Base-by-base conservation (phyloP, 1,140 invertebrate genomes). In the Ceratosolen solmsi region DNA sequence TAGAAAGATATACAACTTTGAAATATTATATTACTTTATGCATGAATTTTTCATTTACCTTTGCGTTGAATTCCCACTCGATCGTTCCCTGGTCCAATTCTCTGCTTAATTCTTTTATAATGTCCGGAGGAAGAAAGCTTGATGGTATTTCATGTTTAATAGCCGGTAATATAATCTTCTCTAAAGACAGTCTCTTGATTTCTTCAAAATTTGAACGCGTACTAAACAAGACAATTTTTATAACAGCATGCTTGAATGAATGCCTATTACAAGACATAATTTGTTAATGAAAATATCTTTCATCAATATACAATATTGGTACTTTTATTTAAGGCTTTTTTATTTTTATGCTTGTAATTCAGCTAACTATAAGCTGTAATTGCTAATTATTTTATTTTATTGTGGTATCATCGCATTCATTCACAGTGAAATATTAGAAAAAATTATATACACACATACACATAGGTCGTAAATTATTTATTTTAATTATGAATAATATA, bases 51-150 rank as follows among this genome's bases (percentile, higher is more conserved):
- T 38, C 36, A 38, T 38, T 82, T 77, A 95, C 94, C 90, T 94
- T 94, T 20, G 89, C 83, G 84, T 94, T 93, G 87, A 95, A 95
- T 89, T 96, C 95, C 85, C 92, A 93, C 85, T 95, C 94, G 54
- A 95, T 93, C 27, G 93, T 92, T 80, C 95, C 93, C 68, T 93
- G 92, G 85, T 95, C 94, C 11, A 95, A 89, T 86, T 95, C 94
- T 81, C 95, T 89, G 54, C 94, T 93, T 20, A 96, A 87, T 72
- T 94, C 93, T 87, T 94, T 94, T 27, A 96, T 88, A 54, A 95
- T 93, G 7, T 94, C 93, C 1, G 92, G 85, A 75, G 94, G 92
- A 11, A 95, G 91, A 82, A 94, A 94, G 84, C 90, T 92, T 17
- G 86, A 65, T 54, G 84, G 83, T 27, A 87, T 83, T 17, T 72